A percentile compares a stretch with the other conserved stretches of the same genome.
Conservation (phyloP, 2,797 vertebrate genomes). For the Alcedo quadribrachys region DNA sequence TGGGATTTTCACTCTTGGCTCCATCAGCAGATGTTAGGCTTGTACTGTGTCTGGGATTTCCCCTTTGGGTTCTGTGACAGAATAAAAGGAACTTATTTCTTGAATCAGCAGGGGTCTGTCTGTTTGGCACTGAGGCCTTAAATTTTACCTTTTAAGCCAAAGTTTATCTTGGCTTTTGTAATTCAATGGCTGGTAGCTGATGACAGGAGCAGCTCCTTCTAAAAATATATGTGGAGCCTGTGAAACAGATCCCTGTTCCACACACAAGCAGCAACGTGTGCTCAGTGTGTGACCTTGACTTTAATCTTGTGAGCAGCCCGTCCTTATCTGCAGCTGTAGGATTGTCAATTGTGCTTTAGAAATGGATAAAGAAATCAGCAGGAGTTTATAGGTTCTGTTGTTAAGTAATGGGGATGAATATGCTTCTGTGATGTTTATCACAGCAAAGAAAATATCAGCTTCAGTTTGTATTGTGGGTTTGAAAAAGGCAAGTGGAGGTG, state of each 20-base stretch:
- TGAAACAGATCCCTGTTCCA: slow-evolving; percentile 40
- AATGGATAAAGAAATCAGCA: not conserved
- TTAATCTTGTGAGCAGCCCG: not conserved
- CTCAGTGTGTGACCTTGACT: slow-evolving; percentile 51
- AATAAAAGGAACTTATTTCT: slow-evolving; percentile 2
- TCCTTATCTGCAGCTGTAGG: slow-evolving; percentile 28
- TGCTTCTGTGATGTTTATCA: slow-evolving; percentile 46
- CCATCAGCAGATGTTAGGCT: not conserved
- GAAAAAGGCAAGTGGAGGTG: not conserved
- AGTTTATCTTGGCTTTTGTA: slow-evolving; percentile 22
- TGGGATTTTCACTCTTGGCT: not conserved
- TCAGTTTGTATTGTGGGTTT: not conserved
- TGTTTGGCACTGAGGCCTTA: not conserved
- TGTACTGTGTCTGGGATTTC: not conserved
- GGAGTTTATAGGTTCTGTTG: slow-evolving; percentile 20
- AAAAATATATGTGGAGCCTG: slow-evolving; percentile 34
- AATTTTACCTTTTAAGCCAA: slow-evolving; percentile 20
- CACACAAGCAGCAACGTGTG: not conserved
- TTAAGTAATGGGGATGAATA: slow-evolving; percentile 40
- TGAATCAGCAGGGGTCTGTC: not conserved
- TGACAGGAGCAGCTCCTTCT: slow-evolving; percentile 27
- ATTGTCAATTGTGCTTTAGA: slow-evolving; percentile 38
- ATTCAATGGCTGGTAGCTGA: slow-evolving; percentile 8
- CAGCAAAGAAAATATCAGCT: not conserved
- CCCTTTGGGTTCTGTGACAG: not conserved